Evolutionary conservation across 2,797 vertebrate species (phyloP), one percentile per base, ranked within the genome.

Genomic region (Sardinella longiceps): DNA sequence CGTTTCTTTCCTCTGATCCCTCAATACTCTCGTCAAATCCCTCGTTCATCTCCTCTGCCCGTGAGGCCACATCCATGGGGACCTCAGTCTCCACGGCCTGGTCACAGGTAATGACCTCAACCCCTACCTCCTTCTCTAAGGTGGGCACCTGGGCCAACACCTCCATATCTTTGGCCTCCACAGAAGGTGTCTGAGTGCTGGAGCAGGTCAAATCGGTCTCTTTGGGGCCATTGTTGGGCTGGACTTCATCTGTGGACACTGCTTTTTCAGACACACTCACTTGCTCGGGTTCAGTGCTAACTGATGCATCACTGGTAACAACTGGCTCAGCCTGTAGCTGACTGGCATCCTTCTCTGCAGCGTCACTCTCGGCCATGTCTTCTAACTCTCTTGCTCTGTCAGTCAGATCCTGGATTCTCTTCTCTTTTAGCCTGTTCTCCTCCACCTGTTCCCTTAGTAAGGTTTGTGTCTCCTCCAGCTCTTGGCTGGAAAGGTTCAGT

Each of bases 351-450:
- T 80, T 45, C 84, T 10, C 9, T 53, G 18, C 58, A 63, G n/a
- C 37, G n/a, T 1, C 20, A 84, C 63, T 11, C 0, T 82, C 0
- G 4, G 82, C 39, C 81, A 20, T 28, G 15, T 46, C 39, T 48
- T 7, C 39, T 0, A 1, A 12, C 48, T 85, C 90, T 91, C 90
- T 90, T 90, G 93, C 80, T 91, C 94, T 92, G n/a, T 95, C 93
- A 87, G 93, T 95, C 56, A 99, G 88, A 85, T 97, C 93, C 81
- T 93, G 88, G 90, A 98, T 97, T 89, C 83, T 96, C 74, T 94
- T 94, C 82, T 97, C 96, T 84, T 97, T 98, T 84, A 92, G 88
- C 89, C 94, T 95, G 88, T 97, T 96, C 81, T 97, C 96, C 0
- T 95, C 93, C 50, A 96, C 92, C 91, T 97, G 97, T 84, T 94